A percentile compares a stretch with the other conserved stretches of the same genome.
Conservation (phyloP, 2,113 vertebrate genomes). For the Hyaena hyaena region DNA sequence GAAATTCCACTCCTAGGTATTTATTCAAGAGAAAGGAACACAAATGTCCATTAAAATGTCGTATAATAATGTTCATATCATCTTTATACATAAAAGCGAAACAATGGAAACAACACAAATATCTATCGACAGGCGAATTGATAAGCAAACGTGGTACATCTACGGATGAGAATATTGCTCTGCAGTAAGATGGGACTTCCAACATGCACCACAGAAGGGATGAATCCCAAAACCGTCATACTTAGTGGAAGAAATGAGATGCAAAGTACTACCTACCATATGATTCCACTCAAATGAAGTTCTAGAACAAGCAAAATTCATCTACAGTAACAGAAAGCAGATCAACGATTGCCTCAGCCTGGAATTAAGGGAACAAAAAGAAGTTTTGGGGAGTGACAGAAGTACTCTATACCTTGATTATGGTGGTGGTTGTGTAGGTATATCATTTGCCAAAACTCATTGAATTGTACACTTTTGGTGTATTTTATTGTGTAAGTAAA, state of each 20-base stretch:
- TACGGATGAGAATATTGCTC: not conserved
- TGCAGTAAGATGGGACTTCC: not conserved
- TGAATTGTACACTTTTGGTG: not conserved
- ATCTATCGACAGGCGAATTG: not conserved
- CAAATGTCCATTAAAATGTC: not conserved
- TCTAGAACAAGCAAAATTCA: not conserved
- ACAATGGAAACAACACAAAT: not conserved
- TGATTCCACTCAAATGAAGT: not conserved
- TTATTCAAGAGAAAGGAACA: not conserved
- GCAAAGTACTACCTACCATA: too few relatives aligned
- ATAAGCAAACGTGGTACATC: not conserved
- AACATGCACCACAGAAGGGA: not conserved
- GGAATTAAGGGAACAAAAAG: not conserved
- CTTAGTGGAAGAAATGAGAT: not conserved
- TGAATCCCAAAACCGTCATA: not conserved
- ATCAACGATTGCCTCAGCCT: not conserved
- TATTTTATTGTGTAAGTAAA: not conserved
- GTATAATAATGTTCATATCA: not conserved
- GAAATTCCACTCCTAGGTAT: not conserved
- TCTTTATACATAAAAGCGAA: not conserved
- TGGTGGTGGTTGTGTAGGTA: not conserved
- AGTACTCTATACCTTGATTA: not conserved
- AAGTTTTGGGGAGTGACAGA: not conserved
- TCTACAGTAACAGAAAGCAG: not conserved
- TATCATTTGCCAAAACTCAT: not conserved